Conservation (phyloP, 2,888 invertebrate genomes). For the Itoplectis maculator region DNA sequence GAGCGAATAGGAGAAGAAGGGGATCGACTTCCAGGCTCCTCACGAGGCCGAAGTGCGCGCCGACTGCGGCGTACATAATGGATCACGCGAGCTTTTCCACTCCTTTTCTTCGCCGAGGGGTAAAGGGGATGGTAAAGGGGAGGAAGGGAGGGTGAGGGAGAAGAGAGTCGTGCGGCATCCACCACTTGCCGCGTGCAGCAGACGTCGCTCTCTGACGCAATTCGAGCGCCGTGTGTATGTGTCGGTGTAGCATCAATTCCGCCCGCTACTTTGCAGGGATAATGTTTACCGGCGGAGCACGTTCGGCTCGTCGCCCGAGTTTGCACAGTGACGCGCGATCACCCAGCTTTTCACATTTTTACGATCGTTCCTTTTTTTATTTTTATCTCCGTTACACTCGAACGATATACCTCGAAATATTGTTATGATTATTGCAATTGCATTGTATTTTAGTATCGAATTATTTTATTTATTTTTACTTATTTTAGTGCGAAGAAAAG, state of each 20-base stretch:
- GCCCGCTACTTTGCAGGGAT: neutral
- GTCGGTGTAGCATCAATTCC: neutral
- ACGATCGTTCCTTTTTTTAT: no score
- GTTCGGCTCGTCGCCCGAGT: neutral
- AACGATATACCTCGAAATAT: no score
- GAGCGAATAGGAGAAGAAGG: neutral
- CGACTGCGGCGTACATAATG: conserved; percentile 29
- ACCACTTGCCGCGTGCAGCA: neutral
- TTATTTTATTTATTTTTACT: no score
- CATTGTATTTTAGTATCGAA: no score
- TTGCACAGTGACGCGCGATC: neutral
- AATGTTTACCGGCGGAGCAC: conserved; percentile 2
- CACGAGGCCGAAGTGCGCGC: neutral
- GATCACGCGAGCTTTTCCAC: conserved; percentile 33
- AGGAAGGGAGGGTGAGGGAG: no score
- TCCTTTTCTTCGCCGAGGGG: neutral
- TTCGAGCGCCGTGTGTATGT: neutral
- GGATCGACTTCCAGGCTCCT: conserved; percentile 2
- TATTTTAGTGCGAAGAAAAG: no score
- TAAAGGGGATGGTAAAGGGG: no score
- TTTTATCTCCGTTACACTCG: no score
- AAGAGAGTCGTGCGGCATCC: no score
- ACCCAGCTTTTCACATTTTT: no score
- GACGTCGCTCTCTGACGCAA: conserved; percentile 22
- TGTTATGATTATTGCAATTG: no score